phyloP scores from a whole-genome alignment of 2,888 invertebrate species.

The Dryobota labecula region DNA sequence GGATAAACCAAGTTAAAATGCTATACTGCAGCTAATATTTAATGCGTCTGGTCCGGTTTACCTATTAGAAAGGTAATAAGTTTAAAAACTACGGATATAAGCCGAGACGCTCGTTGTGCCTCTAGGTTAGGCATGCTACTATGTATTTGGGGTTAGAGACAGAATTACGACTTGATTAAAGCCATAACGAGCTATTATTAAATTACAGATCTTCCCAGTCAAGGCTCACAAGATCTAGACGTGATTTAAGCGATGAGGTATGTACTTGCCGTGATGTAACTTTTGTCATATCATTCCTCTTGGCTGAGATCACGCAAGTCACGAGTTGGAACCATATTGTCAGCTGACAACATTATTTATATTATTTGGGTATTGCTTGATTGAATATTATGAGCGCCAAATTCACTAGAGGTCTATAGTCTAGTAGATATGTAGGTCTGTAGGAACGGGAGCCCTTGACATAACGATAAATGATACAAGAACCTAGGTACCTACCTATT shows the following conservation, averaged over 20 bases:
- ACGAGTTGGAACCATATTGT: conserved; percentile 6
- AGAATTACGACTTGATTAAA: conserved; percentile 23
- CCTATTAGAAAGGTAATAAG: neutral
- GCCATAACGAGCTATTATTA: conserved; percentile 44
- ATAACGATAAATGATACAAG: neutral
- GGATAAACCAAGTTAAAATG: neutral
- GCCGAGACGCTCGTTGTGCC: neutral
- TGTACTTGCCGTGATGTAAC: neutral
- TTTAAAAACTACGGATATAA: conserved; percentile 8
- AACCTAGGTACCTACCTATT: neutral
- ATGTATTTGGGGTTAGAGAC: conserved; percentile 35
- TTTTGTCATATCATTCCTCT: conserved; percentile 4
- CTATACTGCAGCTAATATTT: neutral
- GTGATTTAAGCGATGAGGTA: conserved; percentile 46
- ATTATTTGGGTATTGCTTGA: neutral
- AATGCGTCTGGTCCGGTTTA: neutral
- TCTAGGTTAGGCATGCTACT: neutral
- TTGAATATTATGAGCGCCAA: neutral
- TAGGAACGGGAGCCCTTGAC: neutral
- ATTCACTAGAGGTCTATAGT: neutral
- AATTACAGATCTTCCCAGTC: conserved; percentile 42
- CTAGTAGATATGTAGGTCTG: neutral
- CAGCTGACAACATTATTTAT: neutral
- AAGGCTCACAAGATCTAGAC: conserved; percentile 37
- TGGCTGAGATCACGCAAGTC: conserved; percentile 32